phyloP scores from a whole-genome alignment of 2,888 invertebrate genomes.

The Epinotia brunnichana region DNA sequence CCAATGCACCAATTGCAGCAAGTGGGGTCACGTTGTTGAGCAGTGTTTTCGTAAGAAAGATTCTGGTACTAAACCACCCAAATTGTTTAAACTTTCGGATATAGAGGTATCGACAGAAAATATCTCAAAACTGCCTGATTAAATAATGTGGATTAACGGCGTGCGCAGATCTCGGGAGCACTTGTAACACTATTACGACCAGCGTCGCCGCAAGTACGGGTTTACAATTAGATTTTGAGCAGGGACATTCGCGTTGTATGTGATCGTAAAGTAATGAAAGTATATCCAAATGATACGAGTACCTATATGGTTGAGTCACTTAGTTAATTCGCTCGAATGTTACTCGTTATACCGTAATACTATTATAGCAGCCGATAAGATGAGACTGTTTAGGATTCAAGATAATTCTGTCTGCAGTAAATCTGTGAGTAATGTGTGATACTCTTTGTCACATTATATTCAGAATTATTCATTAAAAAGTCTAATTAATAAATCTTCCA shows the following conservation, averaged over 20 bases:
- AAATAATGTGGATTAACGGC: background rate
- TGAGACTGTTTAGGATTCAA: slow-evolving; percentile 34
- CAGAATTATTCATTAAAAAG: no score
- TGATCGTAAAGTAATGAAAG: slow-evolving; percentile 8
- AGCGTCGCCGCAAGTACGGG: slow-evolving; percentile 1
- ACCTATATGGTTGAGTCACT: slow-evolving; percentile 30
- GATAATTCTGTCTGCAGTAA: no score
- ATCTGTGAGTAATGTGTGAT: background rate
- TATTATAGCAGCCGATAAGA: slow-evolving; percentile 43
- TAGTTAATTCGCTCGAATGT: slow-evolving; percentile 27
- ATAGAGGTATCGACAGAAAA: slow-evolving; percentile 23
- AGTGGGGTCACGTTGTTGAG: slow-evolving; percentile 15
- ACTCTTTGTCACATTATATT: background rate
- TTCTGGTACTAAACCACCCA: no score
- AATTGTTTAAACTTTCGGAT: slow-evolving; percentile 17
- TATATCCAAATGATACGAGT: slow-evolving; percentile 40
- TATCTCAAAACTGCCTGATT: background rate
- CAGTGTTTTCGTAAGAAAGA: slow-evolving; percentile 12
- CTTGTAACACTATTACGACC: slow-evolving; percentile 23
- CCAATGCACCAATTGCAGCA: slow-evolving; percentile 6
- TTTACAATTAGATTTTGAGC: background rate
- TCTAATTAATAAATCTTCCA: no score
- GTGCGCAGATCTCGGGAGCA: no score
- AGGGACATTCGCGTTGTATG: slow-evolving; percentile 6
- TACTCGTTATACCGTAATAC: slow-evolving; percentile 35